These are phyloP conservation scores for Phrynocephalus vlangalii DNA, from an alignment of 2,797 vertebrate genomes.

Conservation along the genomic window DNA sequence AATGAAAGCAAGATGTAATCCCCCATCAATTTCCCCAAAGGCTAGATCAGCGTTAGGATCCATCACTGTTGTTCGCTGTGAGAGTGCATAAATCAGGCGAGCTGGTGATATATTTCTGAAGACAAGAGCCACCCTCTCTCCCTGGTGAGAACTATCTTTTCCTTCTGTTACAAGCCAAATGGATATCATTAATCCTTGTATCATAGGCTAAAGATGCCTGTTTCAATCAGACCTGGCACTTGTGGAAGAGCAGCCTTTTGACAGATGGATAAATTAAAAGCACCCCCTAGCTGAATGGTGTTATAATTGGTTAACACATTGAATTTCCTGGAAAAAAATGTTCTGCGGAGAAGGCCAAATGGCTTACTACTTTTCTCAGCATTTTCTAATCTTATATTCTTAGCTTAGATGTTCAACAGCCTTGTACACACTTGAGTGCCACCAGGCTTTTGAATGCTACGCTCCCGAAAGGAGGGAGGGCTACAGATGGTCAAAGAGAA, in stretches of 20 bases:
- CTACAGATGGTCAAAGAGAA: not conserved
- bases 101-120: not conserved
- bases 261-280: constrained; percentile 3
- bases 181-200: not conserved
- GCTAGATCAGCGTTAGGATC: not conserved
- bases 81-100: not conserved
- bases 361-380: not conserved
- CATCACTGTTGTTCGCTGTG: not conserved
- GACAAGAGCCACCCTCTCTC: not conserved
- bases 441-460: not conserved
- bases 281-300: not conserved
- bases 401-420: not conserved
- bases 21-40: too few species aligned
- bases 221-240: not conserved
- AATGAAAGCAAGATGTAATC: constrained; percentile 11
- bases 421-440: not conserved
- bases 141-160: not conserved
- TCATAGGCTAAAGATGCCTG: not conserved
- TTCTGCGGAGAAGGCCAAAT: not conserved
- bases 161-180: not conserved
- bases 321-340: too few species aligned
- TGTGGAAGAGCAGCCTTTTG: not conserved
- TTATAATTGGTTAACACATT: not conserved
- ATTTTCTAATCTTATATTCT: not conserved
- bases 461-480: too few species aligned